These are phyloP conservation scores for Scartelaos histophorus DNA, from an alignment of 2,113 vertebrate species.

Conservation along the genomic window DNA sequence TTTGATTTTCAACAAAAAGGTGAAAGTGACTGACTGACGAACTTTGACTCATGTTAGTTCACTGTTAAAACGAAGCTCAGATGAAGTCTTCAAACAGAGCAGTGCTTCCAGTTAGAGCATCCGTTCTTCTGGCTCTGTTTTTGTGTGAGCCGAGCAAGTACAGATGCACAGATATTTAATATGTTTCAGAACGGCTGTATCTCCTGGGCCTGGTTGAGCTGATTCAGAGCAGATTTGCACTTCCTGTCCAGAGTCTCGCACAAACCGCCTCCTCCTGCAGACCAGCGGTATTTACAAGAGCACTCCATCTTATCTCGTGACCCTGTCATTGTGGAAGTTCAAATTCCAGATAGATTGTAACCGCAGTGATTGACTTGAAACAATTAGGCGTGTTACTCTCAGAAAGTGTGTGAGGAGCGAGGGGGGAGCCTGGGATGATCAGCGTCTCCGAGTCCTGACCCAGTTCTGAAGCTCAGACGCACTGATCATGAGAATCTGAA, in stretches of 20 bases:
- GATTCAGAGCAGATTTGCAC: constrained; percentile 52
- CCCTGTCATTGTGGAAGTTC: constrained; percentile 57
- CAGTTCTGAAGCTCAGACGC: constrained; percentile 21
- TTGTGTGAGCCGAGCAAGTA: constrained; percentile 44
- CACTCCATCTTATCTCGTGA: constrained; percentile 58
- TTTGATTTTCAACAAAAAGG: no score
- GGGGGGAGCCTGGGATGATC: constrained; percentile 22
- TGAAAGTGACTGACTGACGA: no score
- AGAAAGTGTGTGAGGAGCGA: constrained; percentile 21
- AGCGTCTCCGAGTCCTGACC: constrained; percentile 30
- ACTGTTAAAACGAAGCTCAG: no score
- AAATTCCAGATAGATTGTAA: constrained; percentile 67
- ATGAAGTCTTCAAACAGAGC: no score
- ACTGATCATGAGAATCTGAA: neutral
- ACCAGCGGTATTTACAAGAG: constrained; percentile 54
- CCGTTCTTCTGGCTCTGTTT: constrained; percentile 18
- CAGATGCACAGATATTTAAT: constrained; percentile 38
- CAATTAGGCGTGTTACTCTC: constrained; percentile 46
- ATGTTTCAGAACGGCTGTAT: constrained; percentile 35
- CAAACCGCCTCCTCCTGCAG: constrained; percentile 39
- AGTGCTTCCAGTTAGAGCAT: no score
- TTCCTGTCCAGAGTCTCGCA: constrained; percentile 41
- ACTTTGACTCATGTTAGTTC: no score
- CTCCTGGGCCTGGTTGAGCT: constrained; percentile 32
- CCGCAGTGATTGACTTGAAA: constrained; percentile 58